A percentile compares a stretch with the other conserved stretches of the same genome.
Conservation (phyloP, 1,140 invertebrate species). For the Lutraria rhynchaena region DNA sequence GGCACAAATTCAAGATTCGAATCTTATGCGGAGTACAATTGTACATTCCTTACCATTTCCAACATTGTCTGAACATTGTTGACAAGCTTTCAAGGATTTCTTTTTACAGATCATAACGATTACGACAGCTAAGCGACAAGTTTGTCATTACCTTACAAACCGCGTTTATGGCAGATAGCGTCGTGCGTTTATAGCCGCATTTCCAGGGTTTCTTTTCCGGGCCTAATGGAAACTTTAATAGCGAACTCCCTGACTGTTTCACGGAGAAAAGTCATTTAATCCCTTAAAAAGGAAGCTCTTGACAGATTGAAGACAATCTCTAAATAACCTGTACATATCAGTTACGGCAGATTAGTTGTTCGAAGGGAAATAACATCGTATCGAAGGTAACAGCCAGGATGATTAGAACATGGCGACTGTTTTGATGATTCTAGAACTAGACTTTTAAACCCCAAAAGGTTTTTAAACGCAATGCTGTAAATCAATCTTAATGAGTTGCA, state of each 20-base stretch:
- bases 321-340: slow-evolving; percentile 54
- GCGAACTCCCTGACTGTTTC: slow-evolving; percentile 29
- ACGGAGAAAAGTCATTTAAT: slow-evolving; percentile 49
- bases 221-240: slow-evolving; percentile 60
- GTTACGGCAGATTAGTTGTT: slow-evolving; percentile 47
- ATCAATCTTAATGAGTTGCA: too few species aligned
- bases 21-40: too few species aligned
- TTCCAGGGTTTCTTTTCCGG: slow-evolving; percentile 57
- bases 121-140: slow-evolving; percentile 9
- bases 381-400: slow-evolving; percentile 12
- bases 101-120: not conserved
- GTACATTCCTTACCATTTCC: too few species aligned
- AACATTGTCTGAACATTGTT: too few species aligned
- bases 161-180: slow-evolving; percentile 30
- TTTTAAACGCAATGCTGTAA: too few species aligned
- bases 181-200: slow-evolving; percentile 49
- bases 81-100: slow-evolving; percentile 20
- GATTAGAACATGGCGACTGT: not conserved
- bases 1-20: too few species aligned
- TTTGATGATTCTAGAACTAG: too few species aligned
- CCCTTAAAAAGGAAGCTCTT: slow-evolving; percentile 47
- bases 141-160: slow-evolving; percentile 2
- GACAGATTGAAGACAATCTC: slow-evolving; percentile 49
- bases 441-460: too few species aligned
- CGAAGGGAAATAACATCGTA: slow-evolving; percentile 14